These are phyloP conservation scores for Linyphia triangularis DNA, from an alignment of 2,888 invertebrate species.

Conservation along the genomic window DNA sequence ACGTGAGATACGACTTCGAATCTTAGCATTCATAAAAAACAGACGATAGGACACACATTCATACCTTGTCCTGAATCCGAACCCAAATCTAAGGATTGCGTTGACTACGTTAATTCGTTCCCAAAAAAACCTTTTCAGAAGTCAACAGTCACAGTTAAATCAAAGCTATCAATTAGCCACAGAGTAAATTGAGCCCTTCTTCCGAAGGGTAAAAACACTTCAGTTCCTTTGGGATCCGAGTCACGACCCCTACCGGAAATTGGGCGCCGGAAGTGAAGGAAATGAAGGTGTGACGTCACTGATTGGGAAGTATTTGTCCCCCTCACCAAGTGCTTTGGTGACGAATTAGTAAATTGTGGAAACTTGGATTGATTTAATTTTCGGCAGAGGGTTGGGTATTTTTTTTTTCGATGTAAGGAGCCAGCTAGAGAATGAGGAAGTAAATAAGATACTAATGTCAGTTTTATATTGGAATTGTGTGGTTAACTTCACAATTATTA, in stretches of 20 bases:
- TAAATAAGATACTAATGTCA: no score
- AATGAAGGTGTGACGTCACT: slow-evolving; percentile 73
- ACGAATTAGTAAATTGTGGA: slow-evolving; percentile 51
- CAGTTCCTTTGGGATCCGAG: slow-evolving; percentile 31
- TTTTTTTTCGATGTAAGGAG: no score
- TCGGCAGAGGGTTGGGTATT: neutral
- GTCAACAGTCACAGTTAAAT: slow-evolving; percentile 23
- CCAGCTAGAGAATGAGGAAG: no score
- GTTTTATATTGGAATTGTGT: no score
- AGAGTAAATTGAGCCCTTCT: slow-evolving; percentile 58
- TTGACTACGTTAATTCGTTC: no score
- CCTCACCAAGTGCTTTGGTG: neutral
- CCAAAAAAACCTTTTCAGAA: no score
- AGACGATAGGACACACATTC: no score
- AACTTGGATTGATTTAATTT: neutral
- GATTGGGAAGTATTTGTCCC: slow-evolving; percentile 46
- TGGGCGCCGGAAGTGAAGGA: slow-evolving; percentile 65
- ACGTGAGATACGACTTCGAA: no score
- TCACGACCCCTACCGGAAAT: slow-evolving; percentile 68
- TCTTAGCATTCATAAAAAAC: no score
- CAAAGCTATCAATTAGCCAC: slow-evolving; percentile 57
- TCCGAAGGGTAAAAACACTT: slow-evolving; percentile 15
- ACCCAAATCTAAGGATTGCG: no score
- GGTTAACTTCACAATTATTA: no score
- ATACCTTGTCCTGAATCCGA: no score